Base-by-base conservation (phyloP, 2,888 invertebrate genomes). In the Euplexia lucipara region DNA sequence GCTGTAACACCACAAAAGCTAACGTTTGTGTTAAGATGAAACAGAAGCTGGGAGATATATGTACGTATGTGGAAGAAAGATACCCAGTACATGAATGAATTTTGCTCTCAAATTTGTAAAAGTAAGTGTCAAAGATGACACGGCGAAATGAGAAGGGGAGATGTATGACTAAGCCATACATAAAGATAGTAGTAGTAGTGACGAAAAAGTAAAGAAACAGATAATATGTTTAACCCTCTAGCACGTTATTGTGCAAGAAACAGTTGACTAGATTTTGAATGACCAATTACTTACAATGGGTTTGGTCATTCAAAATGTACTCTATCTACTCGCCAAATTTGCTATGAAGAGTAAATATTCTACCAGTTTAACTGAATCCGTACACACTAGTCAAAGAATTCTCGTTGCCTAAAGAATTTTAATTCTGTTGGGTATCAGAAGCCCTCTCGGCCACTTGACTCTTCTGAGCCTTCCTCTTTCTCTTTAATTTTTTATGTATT, bases 1-100 rank as follows among this genome's bases (percentile, higher is more conserved):
- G 49, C 53, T 67, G 61, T 75, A 70, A 75, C 56, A 70, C 59
- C 67, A 66, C 69, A 61, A 70, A 74, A 60, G 67, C 61, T 54
- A 65, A 60, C 69, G 56, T 69, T 63, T 59, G 53, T 70, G 66
- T 75, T 75, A 62, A 64, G 68, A 60, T 52, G 48, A 57, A 74
- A 64, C 64, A 64, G 42, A 47, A 44, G 39, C 18, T 12, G 0
- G 14, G 20, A 18, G 20, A 14, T 54, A n/a, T 42, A 18, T 2
- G 3, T 51, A 7, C 10, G 16, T 44, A 34, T 56, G 22, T 35
- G 12, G 10, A 14, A 20, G 20, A 41, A 34, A 63, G 20, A 54
- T 41, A 30, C 10, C 3, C n/a, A n/a, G 7, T 12, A 30, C 1
- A 22, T 8, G 1, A n/a, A 16, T 16, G 20, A 3, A 16, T 34